Evolutionary conservation across 2,888 invertebrate genomes (phyloP).

Genomic region (Perizoma flavofasciatum): DNA sequence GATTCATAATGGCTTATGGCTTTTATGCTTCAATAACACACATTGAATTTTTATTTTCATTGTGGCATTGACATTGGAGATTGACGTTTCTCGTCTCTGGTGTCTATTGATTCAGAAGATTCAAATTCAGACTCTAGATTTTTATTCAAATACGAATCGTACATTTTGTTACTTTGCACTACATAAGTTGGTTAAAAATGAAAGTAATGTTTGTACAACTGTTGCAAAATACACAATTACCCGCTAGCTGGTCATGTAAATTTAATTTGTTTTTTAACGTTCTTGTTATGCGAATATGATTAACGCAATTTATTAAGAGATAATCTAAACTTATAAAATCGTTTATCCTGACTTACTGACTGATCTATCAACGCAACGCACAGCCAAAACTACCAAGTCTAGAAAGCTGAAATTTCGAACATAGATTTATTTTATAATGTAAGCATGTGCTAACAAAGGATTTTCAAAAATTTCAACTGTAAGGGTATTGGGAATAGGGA

Average conservation of each 20-base stretch:
- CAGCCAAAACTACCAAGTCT: too few relatives aligned
- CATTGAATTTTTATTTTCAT: conserved; percentile 30
- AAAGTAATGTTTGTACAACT: not conserved
- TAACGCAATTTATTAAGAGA: not conserved
- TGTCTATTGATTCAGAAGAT: not conserved
- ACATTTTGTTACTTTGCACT: not conserved
- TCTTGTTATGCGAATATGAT: conserved; percentile 5
- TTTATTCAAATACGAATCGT: not conserved
- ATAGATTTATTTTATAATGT: too few relatives aligned
- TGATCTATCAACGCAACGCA: too few relatives aligned
- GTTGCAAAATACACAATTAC: not conserved
- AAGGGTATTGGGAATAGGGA: too few relatives aligned
- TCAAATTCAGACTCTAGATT: not conserved
- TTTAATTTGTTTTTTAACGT: conserved; percentile 6
- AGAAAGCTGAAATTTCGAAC: too few relatives aligned
- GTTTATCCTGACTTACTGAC: too few relatives aligned
- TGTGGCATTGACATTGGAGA: conserved; percentile 31
- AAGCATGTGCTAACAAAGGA: too few relatives aligned
- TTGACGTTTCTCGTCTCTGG: conserved; percentile 10
- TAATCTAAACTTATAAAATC: too few relatives aligned
- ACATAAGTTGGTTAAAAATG: too few relatives aligned
- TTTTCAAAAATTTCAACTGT: too few relatives aligned
- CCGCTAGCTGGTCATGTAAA: conserved; percentile 5
- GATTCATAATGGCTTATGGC: conserved; percentile 46
- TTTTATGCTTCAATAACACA: conserved; percentile 29